Conservation (phyloP, 2,797 vertebrate species). For the Pangasius mekongensis region DNA sequence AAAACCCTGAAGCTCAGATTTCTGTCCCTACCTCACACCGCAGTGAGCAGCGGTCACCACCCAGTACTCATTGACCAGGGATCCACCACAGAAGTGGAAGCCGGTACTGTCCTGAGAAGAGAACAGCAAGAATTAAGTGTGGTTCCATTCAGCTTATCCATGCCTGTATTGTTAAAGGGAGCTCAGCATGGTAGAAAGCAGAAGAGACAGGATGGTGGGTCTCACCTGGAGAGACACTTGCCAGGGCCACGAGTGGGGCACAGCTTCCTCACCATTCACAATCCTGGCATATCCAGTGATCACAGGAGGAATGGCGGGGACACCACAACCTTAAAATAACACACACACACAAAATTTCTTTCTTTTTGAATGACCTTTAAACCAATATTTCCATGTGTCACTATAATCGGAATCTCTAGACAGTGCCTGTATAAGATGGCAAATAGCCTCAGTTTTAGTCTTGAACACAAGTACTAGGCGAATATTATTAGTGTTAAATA, state of each 20-base stretch:
- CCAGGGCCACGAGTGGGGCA: slow-evolving; percentile 83
- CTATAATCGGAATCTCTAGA: background rate
- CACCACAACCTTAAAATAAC: slow-evolving; percentile 28
- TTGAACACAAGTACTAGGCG: background rate
- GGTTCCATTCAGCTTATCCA: background rate
- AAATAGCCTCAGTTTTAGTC: background rate
- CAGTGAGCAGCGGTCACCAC: slow-evolving; percentile 51
- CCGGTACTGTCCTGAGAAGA: slow-evolving; percentile 24
- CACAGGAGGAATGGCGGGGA: slow-evolving; percentile 27
- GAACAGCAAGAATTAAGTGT: background rate
- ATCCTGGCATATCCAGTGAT: slow-evolving; percentile 59
- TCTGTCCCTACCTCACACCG: slow-evolving; percentile 32
- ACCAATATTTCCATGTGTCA: background rate
- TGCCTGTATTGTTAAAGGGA: background rate
- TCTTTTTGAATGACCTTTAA: background rate
- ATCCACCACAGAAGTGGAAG: slow-evolving; percentile 46
- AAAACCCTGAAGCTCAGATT: background rate
- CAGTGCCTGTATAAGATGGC: background rate
- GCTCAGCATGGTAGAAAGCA: background rate
- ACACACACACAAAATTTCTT: background rate
- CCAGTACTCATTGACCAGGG: slow-evolving; percentile 46
- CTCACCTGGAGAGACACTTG: slow-evolving; percentile 81
- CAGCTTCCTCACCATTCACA: slow-evolving; percentile 76
- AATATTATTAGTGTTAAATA: background rate
- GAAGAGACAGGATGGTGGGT: background rate